These are phyloP conservation scores for Cantharis rufa DNA, from an alignment of 2,888 invertebrate species.

Conservation along the genomic window DNA sequence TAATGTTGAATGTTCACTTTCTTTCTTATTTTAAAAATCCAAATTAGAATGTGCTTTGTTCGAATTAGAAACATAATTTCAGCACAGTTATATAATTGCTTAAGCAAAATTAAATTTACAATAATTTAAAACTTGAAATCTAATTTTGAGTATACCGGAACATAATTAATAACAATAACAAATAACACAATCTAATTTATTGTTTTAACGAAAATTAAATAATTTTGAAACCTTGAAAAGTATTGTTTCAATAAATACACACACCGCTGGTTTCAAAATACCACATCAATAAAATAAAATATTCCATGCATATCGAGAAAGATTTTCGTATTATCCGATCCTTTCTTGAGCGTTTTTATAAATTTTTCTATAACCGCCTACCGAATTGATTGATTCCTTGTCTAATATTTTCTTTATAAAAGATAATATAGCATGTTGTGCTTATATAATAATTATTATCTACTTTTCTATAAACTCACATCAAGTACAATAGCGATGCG, in stretches of 20 bases:
- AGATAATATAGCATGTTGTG: neutral
- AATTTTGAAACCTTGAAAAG: neutral
- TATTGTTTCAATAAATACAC: neutral
- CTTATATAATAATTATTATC: neutral
- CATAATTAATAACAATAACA: too few relatives aligned
- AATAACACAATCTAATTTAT: too few relatives aligned
- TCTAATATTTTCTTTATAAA: neutral
- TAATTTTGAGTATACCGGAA: too few relatives aligned
- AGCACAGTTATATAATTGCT: too few relatives aligned
- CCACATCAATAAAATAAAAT: neutral
- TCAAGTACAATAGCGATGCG: neutral
- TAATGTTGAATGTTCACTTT: too few relatives aligned
- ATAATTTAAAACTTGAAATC: too few relatives aligned
- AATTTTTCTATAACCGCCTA: neutral
- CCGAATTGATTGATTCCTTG: neutral
- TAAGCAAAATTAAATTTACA: too few relatives aligned
- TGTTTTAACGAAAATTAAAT: neutral
- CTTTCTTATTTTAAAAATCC: too few relatives aligned
- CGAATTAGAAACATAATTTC: too few relatives aligned
- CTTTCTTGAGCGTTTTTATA: neutral
- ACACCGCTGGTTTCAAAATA: neutral
- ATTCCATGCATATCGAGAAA: neutral
- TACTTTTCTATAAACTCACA: neutral
- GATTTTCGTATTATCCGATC: neutral
- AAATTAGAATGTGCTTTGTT: too few relatives aligned